These are phyloP conservation scores for Sus scrofa DNA, from an alignment of 2,113 vertebrate species.

Conservation along the genomic window T2T-Sscrofa CM000812.6:73532501-73533000, in stretches of 20 bases:
- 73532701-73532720: conserved; percentile 37
- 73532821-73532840: background rate
- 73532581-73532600: conserved; percentile 30
- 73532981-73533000: background rate
- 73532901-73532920: background rate
- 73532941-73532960: background rate
- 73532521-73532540: background rate
- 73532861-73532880: background rate
- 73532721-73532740: background rate
- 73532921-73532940: background rate
- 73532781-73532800: background rate
- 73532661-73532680: conserved; percentile 4
- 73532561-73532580: conserved; percentile 27
- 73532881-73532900: background rate
- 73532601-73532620: conserved; percentile 42
- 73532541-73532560: conserved; percentile 12
- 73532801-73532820: background rate
- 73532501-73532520: background rate
- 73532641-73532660: conserved; percentile 49
- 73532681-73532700: conserved; percentile 18
- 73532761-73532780: background rate
- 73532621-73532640: background rate
- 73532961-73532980: background rate
- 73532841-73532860: background rate
- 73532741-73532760: background rate